Base-by-base conservation (phyloP, 2,888 invertebrate species). In the Cyrtodaria siliqua region DNA sequence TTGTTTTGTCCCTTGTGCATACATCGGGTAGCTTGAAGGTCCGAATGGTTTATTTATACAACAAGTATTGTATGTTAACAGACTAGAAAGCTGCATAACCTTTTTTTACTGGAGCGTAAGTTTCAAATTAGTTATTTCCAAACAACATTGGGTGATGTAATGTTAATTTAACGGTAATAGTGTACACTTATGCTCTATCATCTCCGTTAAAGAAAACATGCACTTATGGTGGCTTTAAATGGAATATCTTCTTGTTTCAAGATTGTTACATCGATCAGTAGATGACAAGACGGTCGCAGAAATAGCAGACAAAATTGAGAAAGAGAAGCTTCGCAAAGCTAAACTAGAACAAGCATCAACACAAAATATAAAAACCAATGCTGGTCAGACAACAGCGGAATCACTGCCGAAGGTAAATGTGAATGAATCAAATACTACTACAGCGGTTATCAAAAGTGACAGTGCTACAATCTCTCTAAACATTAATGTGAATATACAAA, bases 211-310 rank as follows among this genome's bases (percentile, higher is more conserved):
- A n/a, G n/a, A n/a, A n/a, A n/a, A n/a, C n/a, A n/a, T n/a, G n/a
- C n/a, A n/a, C n/a, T n/a, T n/a, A n/a, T n/a, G n/a, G n/a, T n/a
- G n/a, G n/a, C n/a, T n/a, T n/a, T n/a, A n/a, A n/a, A n/a, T n/a
- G n/a, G n/a, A n/a, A n/a, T n/a, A n/a, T n/a, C n/a, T n/a, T 57
- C 6, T 55, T 23, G 56, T 69, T 44, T 71, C 20, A 56, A 91
- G 92, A 57, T 79, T 89, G n/a, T 60, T 88, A 2, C 89, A 89
- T 53, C 79, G 91, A 62, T 76, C 86, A 40, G 86, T 92, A 9
- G 89, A 90, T 60, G 86, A 87, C 26, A 56, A 69, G 27, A 78
- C 78, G 0, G 61, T 91, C 26, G 78, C 79, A 23, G 78, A 86
- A 56, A 86, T 90, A 29, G 67, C 77, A 23, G 73, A 81, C 29